These are phyloP conservation scores for Fissipunctia ypsillon DNA, from an alignment of 2,888 invertebrate species.

Conservation along the genomic window DNA sequence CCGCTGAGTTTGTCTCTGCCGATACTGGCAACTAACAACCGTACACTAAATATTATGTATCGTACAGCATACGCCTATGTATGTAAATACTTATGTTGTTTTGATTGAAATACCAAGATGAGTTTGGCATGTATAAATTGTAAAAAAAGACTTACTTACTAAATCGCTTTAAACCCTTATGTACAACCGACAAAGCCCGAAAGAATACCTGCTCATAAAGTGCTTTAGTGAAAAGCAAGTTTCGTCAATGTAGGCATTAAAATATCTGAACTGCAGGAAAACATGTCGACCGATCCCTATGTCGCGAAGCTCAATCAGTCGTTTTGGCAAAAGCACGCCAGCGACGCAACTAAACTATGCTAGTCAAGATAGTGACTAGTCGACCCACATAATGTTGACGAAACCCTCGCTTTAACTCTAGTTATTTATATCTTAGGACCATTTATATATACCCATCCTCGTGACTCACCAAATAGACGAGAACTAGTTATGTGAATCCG, in stretches of 20 bases:
- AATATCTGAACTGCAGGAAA: background rate
- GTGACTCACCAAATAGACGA: slow-evolving; percentile 67
- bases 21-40: slow-evolving; percentile 35
- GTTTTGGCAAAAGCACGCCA: slow-evolving; percentile 20
- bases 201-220: background rate
- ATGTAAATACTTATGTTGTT: background rate
- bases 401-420: slow-evolving; percentile 71
- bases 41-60: slow-evolving; percentile 30
- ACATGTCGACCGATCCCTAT: background rate
- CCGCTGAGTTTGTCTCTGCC: slow-evolving; percentile 57
- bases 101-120: background rate
- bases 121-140: background rate
- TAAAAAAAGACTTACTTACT: slow-evolving; percentile 4
- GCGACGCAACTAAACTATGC: slow-evolving; percentile 55
- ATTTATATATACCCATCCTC: slow-evolving; percentile 64
- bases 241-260: no score
- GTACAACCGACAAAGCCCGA: background rate
- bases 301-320: background rate
- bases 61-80: background rate
- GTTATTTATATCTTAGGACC: slow-evolving; percentile 72
- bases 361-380: slow-evolving; percentile 66
- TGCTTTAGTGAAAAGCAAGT: background rate
- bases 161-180: background rate
- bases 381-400: slow-evolving; percentile 82
- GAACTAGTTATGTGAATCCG: slow-evolving; percentile 55